Conservation (phyloP, 2,888 invertebrate genomes). For the Drosophila dives region DNA sequence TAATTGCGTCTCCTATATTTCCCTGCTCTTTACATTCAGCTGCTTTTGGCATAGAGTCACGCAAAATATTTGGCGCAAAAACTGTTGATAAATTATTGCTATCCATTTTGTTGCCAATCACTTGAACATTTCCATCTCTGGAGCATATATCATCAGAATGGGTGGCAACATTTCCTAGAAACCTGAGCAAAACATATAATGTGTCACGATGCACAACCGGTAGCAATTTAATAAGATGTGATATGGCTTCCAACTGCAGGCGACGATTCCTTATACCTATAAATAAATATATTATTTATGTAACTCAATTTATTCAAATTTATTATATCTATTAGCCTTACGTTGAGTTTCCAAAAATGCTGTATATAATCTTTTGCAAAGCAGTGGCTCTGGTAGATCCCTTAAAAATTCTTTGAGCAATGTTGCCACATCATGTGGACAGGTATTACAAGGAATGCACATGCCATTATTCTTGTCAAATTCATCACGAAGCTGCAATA, state of each 20-base stretch:
- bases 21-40: slow-evolving; percentile 74
- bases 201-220: slow-evolving; percentile 96
- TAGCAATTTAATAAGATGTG: slow-evolving; percentile 93
- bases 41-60: slow-evolving; percentile 81
- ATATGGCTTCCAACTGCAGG: slow-evolving; percentile 92
- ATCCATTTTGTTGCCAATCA: slow-evolving; percentile 95
- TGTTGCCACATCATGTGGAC: slow-evolving; percentile 97
- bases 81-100: slow-evolving; percentile 95
- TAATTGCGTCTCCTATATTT: slow-evolving; percentile 94
- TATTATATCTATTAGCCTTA: slow-evolving; percentile 85
- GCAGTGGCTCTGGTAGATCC: slow-evolving; percentile 95
- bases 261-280: slow-evolving; percentile 92
- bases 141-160: slow-evolving; percentile 76
- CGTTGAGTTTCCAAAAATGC: slow-evolving; percentile 96
- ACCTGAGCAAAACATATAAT: slow-evolving; percentile 90
- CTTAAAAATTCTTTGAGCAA: slow-evolving; percentile 96
- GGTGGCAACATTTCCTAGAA: slow-evolving; percentile 88
- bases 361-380: slow-evolving; percentile 94
- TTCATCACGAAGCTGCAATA: slow-evolving; percentile 92
- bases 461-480: slow-evolving; percentile 92
- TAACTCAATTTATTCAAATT: not conserved
- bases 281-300: not conserved
- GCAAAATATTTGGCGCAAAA: slow-evolving; percentile 97
- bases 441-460: slow-evolving; percentile 89
- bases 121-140: slow-evolving; percentile 70